Base-by-base conservation (phyloP, 2,113 vertebrate species). In the Propithecus coquereli region DNA sequence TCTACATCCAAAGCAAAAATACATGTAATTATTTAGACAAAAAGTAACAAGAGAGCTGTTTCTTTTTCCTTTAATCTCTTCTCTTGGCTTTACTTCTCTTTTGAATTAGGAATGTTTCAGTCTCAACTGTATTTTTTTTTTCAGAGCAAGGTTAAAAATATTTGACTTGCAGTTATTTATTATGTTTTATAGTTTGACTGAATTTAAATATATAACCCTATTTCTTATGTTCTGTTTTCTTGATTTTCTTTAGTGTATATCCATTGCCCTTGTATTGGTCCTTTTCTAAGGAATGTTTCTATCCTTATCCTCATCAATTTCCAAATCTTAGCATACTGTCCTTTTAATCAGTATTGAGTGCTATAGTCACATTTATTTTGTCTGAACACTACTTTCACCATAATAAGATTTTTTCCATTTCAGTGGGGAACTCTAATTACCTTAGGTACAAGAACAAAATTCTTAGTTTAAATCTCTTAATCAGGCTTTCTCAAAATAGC, bases 401-500 rank as follows among this genome's bases (percentile, higher is more conserved):
- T 91, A 52, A 87, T 91, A 84, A 73, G 43, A 47, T 74, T 87
- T 95, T 91, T 61, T 87, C n/a, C 23, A 87, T 86, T 96, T 88
- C 63, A 87, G 6, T 91, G 54, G 47, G 70, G 85, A 96, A 89
- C 34, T 88, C 71, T 94, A 94, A 97, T 90, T 95, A 94, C 54
- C 17, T 96, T 82, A 97, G 68, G n/a, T 80, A 93, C 27, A 94
- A 79, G 89, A 91, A 90, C 27, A 88, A 97, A 91, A 83, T n/a
- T 92, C 37, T 68, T 88, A 74, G 93, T 93, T 95, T 87, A 94
- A 95, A 85, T 94, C 76, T 96, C 50, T 97, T 95, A 97, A 97
- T 97, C 91, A 96, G 91, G 43, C 82, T 91, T 96, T 95, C 96
- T 96, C 52, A 95, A 94, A 94, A 96, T 96, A 97, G 87, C 20